Base-by-base conservation (phyloP, 1,140 invertebrate species). In the Lasioglossum baleicum region DNA sequence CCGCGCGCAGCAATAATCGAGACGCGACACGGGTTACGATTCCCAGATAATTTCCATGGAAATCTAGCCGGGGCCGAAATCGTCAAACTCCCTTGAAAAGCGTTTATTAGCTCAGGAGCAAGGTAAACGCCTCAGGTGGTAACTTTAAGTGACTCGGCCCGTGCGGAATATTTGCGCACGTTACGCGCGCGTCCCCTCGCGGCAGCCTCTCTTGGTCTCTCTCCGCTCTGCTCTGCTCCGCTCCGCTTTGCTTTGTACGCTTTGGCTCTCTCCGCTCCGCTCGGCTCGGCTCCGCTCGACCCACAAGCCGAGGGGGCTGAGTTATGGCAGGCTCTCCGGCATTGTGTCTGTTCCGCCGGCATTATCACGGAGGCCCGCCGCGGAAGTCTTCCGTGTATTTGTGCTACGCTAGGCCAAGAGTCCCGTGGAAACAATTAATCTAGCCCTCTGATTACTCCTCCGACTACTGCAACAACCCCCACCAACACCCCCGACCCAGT, bases 381-480 rank as follows among this genome's bases (percentile, higher is more conserved):
- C 79, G 72, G 70, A 82, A 83, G 81, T 83, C 84, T 85, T 80
- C 80, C 66, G 68, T 81, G 82, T 82, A 76, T 83, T 84, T 81
- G 83, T 82, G 83, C 65, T 69, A 73, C 67, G 73, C 66, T 58
- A 80, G 84, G 82, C 73, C 86, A 90, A 90, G 87, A 91, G 88
- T 90, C 90, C 91, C 89, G 83, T 88, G 90, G 89, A 92, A 92
- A 92, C 91, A 92, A 93, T 93, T 93, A 93, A 93, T 93, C 91
- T 91, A 91, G 82, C 86, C 89, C 87, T 89, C 89, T 92, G 90
- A 92, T 92, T 93, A 91, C 90, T 92, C 86, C 85, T 81, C 83
- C 85, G 67, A 80, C 78, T 79, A 75, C 68, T 26, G 66, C 66
- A 58, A 22, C 61, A 77, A 73, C 61, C 40, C 64, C 64, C 58